phyloP scores from a whole-genome alignment of 2,797 vertebrate species.

The Emydoidea blandingii region DNA sequence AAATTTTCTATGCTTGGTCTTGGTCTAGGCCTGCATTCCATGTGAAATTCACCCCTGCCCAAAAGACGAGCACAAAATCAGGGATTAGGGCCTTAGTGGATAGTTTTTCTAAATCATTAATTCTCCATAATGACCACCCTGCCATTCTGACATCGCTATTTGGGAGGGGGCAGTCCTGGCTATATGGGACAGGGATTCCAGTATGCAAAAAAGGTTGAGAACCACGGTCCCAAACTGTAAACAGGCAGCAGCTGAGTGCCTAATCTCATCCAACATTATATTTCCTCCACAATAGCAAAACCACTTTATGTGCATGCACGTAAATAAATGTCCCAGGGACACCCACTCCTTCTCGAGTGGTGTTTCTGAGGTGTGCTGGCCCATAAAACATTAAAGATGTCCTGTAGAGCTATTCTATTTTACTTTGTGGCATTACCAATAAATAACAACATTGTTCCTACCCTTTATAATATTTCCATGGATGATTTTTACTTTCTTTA shows the following conservation, averaged over 20 bases:
- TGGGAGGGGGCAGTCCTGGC: neutral
- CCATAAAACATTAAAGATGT: conserved; percentile 67
- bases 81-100: neutral
- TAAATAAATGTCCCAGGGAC: conserved; percentile 49
- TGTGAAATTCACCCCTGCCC: rapidly evolving
- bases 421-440: conserved; percentile 60
- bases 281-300: conserved; percentile 48
- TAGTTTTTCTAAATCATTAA: neutral
- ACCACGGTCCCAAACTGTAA: neutral
- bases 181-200: neutral
- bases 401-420: conserved; percentile 50
- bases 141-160: neutral
- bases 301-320: neutral
- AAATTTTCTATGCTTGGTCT: neutral
- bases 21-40: neutral
- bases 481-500: conserved; percentile 50
- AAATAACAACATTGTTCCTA: conserved; percentile 43
- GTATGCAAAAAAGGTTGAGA: neutral
- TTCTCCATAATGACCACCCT: rapidly evolving
- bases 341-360: conserved; percentile 53
- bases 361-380: conserved; percentile 65
- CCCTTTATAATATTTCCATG: conserved; percentile 49
- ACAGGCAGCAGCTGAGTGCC: neutral
- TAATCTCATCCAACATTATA: conserved; percentile 18
- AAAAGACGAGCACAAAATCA: neutral